These are phyloP conservation scores for Heliconius nattereri DNA, from an alignment of 1,140 invertebrate genomes.

Conservation along the genomic window DNA sequence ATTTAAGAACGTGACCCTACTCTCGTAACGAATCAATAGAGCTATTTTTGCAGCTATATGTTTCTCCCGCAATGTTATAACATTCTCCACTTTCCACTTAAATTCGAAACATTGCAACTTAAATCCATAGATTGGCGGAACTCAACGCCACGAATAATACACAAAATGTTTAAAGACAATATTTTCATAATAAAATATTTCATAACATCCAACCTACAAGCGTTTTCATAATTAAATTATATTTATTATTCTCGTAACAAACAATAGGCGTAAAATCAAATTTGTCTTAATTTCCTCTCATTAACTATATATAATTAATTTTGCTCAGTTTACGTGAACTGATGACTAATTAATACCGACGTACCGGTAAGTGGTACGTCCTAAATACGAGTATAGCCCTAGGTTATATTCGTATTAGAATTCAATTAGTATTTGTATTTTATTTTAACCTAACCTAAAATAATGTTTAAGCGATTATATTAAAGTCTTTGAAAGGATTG, in stretches of 20 bases:
- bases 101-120: too few species aligned
- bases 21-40: too few species aligned
- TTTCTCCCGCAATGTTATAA: too few species aligned
- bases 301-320: conserved; percentile 32
- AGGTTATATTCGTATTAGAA: conserved; percentile 3
- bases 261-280: conserved; percentile 17
- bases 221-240: conserved; percentile 11
- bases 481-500: too few species aligned
- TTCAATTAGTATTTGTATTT: neutral
- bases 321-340: conserved; percentile 18
- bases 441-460: neutral
- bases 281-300: conserved; percentile 31
- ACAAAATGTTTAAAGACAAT: too few species aligned
- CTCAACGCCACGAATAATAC: too few species aligned
- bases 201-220: neutral
- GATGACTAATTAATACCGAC: conserved; percentile 26
- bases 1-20: too few species aligned
- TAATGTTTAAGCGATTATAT: neutral
- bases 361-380: neutral
- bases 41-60: too few species aligned
- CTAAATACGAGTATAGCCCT: neutral
- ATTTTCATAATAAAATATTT: neutral
- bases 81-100: too few species aligned
- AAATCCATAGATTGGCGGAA: too few species aligned
- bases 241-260: conserved; percentile 16